phyloP scores from a whole-genome alignment of 2,888 invertebrate genomes.

The Leucoptera coffeella region DNA sequence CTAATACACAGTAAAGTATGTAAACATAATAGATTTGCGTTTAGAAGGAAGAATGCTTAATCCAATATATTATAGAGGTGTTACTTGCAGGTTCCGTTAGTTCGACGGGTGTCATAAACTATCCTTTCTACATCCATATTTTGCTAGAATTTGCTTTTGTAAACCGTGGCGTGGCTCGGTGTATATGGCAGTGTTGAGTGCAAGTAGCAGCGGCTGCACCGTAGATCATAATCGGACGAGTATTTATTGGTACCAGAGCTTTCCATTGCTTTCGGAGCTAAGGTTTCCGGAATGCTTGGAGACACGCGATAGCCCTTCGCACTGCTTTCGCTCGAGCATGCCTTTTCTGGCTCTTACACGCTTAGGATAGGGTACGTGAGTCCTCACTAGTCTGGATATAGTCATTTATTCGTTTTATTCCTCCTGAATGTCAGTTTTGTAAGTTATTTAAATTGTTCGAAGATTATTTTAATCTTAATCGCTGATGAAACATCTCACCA shows the following conservation, averaged over 20 bases:
- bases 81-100: too few species aligned
- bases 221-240: slow-evolving; percentile 49
- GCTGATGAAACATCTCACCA: slow-evolving; percentile 10
- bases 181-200: too few species aligned
- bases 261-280: slow-evolving; percentile 19
- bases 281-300: slow-evolving; percentile 21
- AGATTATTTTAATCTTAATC: slow-evolving; percentile 18
- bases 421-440: too few species aligned
- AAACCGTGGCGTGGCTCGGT: neutral
- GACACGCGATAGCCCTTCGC: slow-evolving; percentile 27
- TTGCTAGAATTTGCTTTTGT: too few species aligned
- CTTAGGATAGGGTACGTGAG: slow-evolving; percentile 2
- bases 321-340: slow-evolving; percentile 7
- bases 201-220: slow-evolving; percentile 10
- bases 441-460: slow-evolving; percentile 4
- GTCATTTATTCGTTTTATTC: slow-evolving; percentile 4
- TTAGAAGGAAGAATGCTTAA: too few species aligned
- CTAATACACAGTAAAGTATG: too few species aligned
- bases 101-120: too few species aligned
- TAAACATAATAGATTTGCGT: too few species aligned
- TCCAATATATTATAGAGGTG: too few species aligned
- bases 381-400: too few species aligned
- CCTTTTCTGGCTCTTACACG: too few species aligned
- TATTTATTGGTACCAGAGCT: slow-evolving; percentile 44
- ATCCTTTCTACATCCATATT: too few species aligned